These are phyloP conservation scores for Colostygia pectinataria DNA, from an alignment of 2,888 invertebrate genomes.

Conservation along the genomic window DNA sequence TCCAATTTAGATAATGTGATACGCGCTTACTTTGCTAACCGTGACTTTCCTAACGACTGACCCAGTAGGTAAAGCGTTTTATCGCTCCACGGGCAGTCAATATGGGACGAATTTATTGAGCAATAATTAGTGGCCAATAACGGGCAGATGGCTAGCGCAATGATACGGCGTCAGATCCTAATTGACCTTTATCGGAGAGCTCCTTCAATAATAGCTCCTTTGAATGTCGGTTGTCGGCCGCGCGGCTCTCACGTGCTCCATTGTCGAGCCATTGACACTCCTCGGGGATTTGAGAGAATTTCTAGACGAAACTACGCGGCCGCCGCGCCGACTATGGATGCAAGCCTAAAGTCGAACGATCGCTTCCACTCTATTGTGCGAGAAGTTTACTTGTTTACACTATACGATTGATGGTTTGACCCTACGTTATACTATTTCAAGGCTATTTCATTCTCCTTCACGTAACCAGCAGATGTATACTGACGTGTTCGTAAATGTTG, in stretches of 20 bases:
- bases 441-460: conserved; percentile 5
- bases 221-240: conserved; percentile 61
- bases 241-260: conserved; percentile 58
- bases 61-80: conserved; percentile 41
- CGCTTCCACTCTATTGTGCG: conserved; percentile 46
- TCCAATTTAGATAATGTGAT: conserved; percentile 54
- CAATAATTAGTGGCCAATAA: conserved; percentile 47
- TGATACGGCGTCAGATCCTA: conserved; percentile 53
- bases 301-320: conserved; percentile 47
- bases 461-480: neutral
- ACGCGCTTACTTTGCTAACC: conserved; percentile 32
- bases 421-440: conserved; percentile 19
- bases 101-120: conserved; percentile 43
- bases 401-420: conserved; percentile 42
- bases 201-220: conserved; percentile 67
- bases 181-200: conserved; percentile 67
- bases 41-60: conserved; percentile 35
- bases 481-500: conserved; percentile 10
- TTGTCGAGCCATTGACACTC: conserved; percentile 63
- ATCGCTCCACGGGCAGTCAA: conserved; percentile 36
- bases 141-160: conserved; percentile 41
- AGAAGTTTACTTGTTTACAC: conserved; percentile 42
- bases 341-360: conserved; percentile 44
- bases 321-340: conserved; percentile 49
- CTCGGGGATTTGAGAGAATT: conserved; percentile 68